Percentiles rank a stretch among this genome's conserved stretches.
phyloP scores from a whole-genome alignment of 2,888 invertebrate genomes.

The Spisula subtruncata region DNA sequence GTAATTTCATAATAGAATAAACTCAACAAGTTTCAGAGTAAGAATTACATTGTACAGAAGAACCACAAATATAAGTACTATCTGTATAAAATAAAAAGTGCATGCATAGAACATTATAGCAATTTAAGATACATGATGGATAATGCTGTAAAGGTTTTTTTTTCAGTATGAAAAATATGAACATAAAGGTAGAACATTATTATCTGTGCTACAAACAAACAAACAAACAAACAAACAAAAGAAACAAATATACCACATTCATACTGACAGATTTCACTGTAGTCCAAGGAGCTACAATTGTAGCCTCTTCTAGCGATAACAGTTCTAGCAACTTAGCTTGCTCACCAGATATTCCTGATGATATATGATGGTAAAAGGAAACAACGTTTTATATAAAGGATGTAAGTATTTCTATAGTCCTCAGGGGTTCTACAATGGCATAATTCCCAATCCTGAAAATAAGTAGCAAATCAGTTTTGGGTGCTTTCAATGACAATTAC shows the following conservation, averaged over 20 bases:
- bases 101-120: slow-evolving; percentile 1
- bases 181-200: not conserved
- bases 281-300: no score
- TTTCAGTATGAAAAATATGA: not conserved
- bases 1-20: not conserved
- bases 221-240: not conserved
- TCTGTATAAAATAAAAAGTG: not conserved
- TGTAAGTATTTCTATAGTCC: no score
- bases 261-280: no score
- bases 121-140: not conserved
- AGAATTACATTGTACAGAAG: not conserved
- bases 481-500: no score
- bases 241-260: not conserved
- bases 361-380: no score
- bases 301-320: no score
- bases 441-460: no score
- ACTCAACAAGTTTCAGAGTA: not conserved
- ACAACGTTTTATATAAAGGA: no score
- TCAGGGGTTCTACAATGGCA: no score
- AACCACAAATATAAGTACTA: not conserved
- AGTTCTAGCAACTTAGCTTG: no score
- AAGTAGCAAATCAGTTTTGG: no score
- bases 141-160: not conserved
- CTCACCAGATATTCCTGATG: no score
- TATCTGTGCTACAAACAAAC: not conserved